Conservation (phyloP, 2,888 invertebrate genomes). For the Bembecia ichneumoniformis region DNA sequence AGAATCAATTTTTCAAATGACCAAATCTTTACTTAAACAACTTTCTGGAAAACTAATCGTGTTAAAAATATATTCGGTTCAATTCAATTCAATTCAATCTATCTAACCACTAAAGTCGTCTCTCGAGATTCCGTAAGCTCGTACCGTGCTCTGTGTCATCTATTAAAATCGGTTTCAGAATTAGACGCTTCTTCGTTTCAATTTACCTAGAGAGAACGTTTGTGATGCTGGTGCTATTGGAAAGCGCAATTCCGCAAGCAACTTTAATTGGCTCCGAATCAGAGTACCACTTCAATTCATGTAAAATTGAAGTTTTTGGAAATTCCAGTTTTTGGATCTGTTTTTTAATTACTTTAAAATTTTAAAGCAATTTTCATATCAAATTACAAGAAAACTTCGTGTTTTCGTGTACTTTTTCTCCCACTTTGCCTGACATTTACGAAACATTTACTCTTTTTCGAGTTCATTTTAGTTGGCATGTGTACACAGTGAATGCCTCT, state of each 20-base stretch:
- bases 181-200: conserved; percentile 1
- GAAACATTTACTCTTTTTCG: too few species aligned
- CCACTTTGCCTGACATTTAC: too few species aligned
- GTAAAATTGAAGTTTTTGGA: too few species aligned
- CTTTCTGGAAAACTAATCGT: too few species aligned
- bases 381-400: too few species aligned
- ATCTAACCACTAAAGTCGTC: background rate
- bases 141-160: background rate
- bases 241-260: conserved; percentile 8
- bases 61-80: too few species aligned
- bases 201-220: background rate
- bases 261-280: conserved; percentile 12
- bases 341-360: background rate
- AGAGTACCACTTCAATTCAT: conserved; percentile 6
- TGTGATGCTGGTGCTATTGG: conserved; percentile 5
- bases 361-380: background rate
- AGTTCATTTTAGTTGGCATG: too few species aligned
- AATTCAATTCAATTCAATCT: background rate
- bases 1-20: too few species aligned
- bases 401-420: too few species aligned
- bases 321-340: background rate
- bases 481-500: too few species aligned
- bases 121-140: background rate
- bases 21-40: too few species aligned
- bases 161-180: conserved; percentile 3